Base-by-base conservation (phyloP, 2,888 invertebrate genomes). In the Amitus sp. region DNA sequence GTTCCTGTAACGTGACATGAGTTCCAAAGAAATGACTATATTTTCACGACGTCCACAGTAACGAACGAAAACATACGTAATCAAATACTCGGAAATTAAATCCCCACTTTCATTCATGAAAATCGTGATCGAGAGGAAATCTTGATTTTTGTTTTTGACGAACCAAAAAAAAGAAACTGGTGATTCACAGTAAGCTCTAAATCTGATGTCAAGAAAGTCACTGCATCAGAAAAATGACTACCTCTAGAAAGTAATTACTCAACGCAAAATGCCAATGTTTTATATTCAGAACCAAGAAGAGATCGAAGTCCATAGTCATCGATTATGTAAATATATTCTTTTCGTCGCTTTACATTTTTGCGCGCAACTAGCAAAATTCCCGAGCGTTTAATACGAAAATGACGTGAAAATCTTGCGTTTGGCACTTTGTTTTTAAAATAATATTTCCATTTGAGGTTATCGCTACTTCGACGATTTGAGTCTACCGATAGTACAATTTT, bases 401-500 rank as follows among this genome's bases (percentile, higher is more conserved):
- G n/a, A 6, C 1, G 4, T 2, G 27, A 43, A 20, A 37, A 27
- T 40, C 43, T 42, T 30, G 45, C 53, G 42, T 43, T 55, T 47
- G 23, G 28, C 59, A 19, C 42, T 49, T 30, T 53, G 48, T 47
- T 37, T 13, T 57, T 51, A 30, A 19, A 47, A 40, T 23, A 23
- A n/a, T n/a, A n/a, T n/a, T n/a, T n/a, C n/a, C n/a, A n/a, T 47
- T 54, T 51, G 58, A 43, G 57, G 57, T 46, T 62, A 53, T 48
- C 62, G 33, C 33, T 33, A 54, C 20, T 47, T 47, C 54, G 62
- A 58, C 57, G 27, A 54, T 53, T 62, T 54, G 58, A 55, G 63
- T 47, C 48, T 56, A 59, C 63, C 63, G 52, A 63, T 63, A 63
- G 63, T 63, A 63, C 63, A 63, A 63, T 58, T 63, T 63, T 58